Percentiles rank a stretch among this genome's conserved stretches.
Evolutionary conservation across 2,888 invertebrate genomes (phyloP).

Genomic region (Pyrrhia umbra): DNA sequence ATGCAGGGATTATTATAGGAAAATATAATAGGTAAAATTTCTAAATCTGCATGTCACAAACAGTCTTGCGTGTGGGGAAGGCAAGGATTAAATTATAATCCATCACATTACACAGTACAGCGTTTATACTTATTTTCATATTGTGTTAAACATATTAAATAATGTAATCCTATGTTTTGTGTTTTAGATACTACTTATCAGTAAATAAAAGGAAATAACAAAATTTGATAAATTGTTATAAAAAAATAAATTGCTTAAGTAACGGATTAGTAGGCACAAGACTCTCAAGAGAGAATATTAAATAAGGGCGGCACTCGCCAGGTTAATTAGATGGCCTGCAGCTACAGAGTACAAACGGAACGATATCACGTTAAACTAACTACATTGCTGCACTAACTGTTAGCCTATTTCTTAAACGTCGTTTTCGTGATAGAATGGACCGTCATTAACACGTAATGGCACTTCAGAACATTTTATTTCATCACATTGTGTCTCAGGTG

Average conservation of each 20-base stretch:
- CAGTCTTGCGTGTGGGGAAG: neutral
- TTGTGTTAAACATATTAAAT: neutral
- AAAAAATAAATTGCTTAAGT: constrained; percentile 38
- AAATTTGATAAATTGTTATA: constrained; percentile 25
- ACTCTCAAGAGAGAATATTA: constrained; percentile 35
- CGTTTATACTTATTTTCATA: neutral
- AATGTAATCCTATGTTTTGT: constrained; percentile 5
- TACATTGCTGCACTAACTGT: constrained; percentile 34
- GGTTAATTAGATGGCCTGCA: constrained; percentile 32
- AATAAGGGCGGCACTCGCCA: constrained; percentile 22
- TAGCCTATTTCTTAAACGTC: constrained; percentile 35
- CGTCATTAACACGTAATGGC: constrained; percentile 41
- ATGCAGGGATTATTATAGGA: neutral
- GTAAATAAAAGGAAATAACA: constrained; percentile 7
- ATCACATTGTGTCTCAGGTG: constrained; percentile 20
- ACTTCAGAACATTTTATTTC: constrained; percentile 40
- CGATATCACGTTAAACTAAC: constrained; percentile 19
- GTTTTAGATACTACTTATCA: constrained; percentile 4
- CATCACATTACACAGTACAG: neutral
- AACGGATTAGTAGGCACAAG: constrained; percentile 32
- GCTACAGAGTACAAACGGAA: constrained; percentile 20
- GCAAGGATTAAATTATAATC: neutral
- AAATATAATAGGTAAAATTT: too few species aligned
- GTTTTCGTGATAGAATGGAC: constrained; percentile 33
- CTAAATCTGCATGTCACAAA: too few species aligned